Evolutionary conservation across 2,888 invertebrate species (phyloP).

Genomic region (Tipula confusa): DNA sequence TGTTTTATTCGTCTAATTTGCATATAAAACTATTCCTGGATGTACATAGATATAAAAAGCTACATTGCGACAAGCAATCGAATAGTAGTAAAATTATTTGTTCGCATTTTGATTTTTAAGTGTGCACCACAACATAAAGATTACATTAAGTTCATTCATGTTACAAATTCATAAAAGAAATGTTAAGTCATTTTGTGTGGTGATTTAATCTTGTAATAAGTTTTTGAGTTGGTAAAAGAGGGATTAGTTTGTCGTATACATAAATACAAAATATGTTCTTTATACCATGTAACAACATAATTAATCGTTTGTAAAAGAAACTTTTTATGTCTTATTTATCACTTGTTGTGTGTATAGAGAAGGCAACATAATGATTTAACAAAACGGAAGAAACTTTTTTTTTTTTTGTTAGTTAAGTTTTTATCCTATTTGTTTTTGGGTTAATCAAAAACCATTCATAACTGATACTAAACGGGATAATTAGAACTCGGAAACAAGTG

Average conservation of each 20-base stretch:
- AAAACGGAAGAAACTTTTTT: neutral
- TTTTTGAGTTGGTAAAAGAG: neutral
- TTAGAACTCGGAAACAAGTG: neutral
- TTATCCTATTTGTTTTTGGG: neutral
- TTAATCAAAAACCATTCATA: neutral
- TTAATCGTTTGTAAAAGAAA: neutral
- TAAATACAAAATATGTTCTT: neutral
- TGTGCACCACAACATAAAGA: neutral
- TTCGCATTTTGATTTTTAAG: neutral
- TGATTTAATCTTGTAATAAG: neutral
- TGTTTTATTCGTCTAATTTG: neutral
- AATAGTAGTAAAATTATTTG: neutral
- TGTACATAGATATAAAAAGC: too few relatives aligned
- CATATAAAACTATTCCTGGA: neutral
- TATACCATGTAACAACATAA: slow-evolving; percentile 12
- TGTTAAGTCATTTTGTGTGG: neutral
- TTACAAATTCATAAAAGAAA: neutral
- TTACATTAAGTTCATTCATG: neutral
- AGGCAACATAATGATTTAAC: neutral
- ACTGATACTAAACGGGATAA: neutral
- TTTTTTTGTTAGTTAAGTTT: neutral
- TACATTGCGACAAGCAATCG: neutral
- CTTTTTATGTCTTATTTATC: slow-evolving; percentile 20
- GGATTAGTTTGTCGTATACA: neutral
- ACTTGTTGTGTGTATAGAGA: neutral